Base-by-base conservation (phyloP, 2,797 vertebrate genomes). In the Leptodactylus fallax region DNA sequence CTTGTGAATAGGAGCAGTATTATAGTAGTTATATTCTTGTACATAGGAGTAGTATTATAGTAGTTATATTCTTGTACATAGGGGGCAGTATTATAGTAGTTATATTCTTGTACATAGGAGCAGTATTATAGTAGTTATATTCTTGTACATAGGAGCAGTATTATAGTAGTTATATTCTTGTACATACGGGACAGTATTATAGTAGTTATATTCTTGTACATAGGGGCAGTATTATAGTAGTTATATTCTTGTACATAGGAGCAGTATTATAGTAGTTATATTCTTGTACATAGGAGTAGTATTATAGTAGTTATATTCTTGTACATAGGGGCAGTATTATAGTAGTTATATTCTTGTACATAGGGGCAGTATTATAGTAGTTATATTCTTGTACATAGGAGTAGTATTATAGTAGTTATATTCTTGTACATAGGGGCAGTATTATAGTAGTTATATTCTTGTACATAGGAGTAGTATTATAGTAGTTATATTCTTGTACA, bases 261-360 rank as follows among this genome's bases (percentile, higher is more conserved):
- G n/a, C 23, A 61, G 58, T 9, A 58, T 58, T 65, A 25, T 65
- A 65, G 61, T 25, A 65, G 61, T n/a, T 23, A 7, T 65, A 65
- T 65, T n/a, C n/a, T n/a, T n/a, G n/a, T n/a, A n/a, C n/a, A n/a
- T n/a, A n/a, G n/a, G n/a, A n/a, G 2, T n/a, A 11, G 9, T n/a
- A 67, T 67, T 67, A 67, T 27, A 67, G 63, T 14, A 67, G 63
- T 67, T 67, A 25, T 67, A 67, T 67, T 67, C 63, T 27, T 27
- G 23, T 25, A 67, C 5, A 27, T 27, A 65, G 61, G 61, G 7
- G 60, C 19, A 11, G 9, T n/a, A 67, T 67, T 67, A 67, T 27
- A 67, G 63, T 14, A 67, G 23, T 67, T 67, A 25, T 67, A 67
- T 67, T 67, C 63, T 14, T 67, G 63, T 25, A 67, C 12, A 27